Evolutionary conservation across 1,140 invertebrate species (phyloP).

Genomic region (Papilio polyxenes): DNA sequence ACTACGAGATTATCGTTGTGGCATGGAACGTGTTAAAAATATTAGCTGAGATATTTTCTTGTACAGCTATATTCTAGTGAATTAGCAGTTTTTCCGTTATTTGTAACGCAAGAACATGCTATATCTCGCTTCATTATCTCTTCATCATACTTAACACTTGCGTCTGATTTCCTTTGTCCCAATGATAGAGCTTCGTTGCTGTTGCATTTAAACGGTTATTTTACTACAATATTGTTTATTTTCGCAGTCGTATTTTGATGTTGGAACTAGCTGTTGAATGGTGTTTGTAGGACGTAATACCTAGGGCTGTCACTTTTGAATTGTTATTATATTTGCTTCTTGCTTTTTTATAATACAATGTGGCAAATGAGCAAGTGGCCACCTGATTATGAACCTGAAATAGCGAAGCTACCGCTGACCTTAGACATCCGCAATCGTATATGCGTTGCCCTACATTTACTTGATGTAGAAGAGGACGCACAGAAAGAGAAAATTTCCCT

Average conservation of each 20-base stretch:
- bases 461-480: too few relatives aligned
- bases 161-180: neutral
- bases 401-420: too few relatives aligned
- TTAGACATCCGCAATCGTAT: too few relatives aligned
- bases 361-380: too few relatives aligned
- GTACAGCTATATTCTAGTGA: neutral
- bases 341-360: neutral
- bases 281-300: conserved; percentile 22
- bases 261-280: conserved; percentile 21
- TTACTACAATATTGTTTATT: conserved; percentile 18
- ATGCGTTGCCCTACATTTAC: too few relatives aligned
- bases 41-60: too few relatives aligned
- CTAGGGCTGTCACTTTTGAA: neutral
- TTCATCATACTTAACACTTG: neutral
- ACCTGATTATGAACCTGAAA: too few relatives aligned
- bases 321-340: neutral
- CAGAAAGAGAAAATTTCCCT: too few relatives aligned
- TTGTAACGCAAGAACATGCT: neutral
- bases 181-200: neutral
- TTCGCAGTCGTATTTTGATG: conserved; percentile 18
- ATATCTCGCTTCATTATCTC: neutral
- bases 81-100: conserved; percentile 10
- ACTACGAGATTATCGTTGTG: neutral
- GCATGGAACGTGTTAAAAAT: neutral
- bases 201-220: conserved; percentile 17